Conservation (phyloP, 2,113 vertebrate genomes). For the Tretioscincus oriximinensis region DNA sequence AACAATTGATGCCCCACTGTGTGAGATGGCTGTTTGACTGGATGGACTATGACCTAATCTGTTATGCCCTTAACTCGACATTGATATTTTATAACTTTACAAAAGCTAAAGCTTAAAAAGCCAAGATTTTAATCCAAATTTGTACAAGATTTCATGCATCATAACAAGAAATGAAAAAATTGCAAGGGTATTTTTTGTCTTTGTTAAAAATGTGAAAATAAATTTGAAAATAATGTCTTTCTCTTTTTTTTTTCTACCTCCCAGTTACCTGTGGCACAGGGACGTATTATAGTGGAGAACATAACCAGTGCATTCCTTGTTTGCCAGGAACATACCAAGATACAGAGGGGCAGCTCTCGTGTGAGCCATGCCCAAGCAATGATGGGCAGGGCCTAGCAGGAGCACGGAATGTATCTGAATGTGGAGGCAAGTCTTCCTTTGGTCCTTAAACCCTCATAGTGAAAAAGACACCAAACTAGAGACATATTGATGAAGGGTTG, state of each 20-base stretch:
- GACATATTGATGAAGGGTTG: neutral
- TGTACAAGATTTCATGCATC: neutral
- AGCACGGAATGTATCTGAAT: constrained; percentile 89
- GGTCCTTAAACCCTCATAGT: neutral
- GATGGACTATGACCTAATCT: no score
- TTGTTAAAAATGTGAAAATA: neutral
- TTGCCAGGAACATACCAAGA: constrained; percentile 90
- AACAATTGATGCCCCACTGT: no score
- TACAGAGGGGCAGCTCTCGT: constrained; percentile 85
- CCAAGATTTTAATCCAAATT: constrained; percentile 7
- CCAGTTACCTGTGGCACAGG: constrained; percentile 86
- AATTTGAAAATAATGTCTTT: neutral
- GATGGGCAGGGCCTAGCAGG: constrained; percentile 82
- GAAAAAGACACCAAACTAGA: neutral
- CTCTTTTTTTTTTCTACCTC: constrained; percentile 52
- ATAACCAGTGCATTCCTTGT: constrained; percentile 83
- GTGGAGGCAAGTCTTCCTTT: constrained; percentile 82
- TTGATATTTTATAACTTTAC: neutral
- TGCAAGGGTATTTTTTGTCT: neutral
- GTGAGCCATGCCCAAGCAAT: constrained; percentile 87
- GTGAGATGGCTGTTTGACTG: no score
- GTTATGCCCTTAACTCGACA: neutral
- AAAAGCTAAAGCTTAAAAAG: neutral
- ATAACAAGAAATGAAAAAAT: neutral
- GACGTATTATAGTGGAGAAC: constrained; percentile 88